phyloP scores from a whole-genome alignment of 2,797 vertebrate genomes.

The Selene dorsalis region DNA sequence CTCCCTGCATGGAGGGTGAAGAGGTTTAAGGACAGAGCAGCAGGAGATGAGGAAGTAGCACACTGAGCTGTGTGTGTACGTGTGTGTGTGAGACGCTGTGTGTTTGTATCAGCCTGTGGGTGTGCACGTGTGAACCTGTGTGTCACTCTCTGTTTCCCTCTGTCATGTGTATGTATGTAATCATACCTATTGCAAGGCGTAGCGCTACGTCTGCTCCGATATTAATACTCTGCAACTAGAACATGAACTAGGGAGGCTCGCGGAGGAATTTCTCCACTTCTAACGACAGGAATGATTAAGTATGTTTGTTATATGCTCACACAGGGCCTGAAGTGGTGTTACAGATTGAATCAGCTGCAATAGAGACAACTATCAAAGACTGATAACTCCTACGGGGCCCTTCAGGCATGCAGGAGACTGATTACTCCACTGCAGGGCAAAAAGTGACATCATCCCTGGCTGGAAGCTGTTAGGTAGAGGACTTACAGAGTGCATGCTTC shows the following conservation, averaged over 20 bases:
- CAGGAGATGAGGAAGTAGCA: slow-evolving; percentile 85
- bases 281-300: slow-evolving; percentile 73
- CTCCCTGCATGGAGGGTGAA: slow-evolving; percentile 81
- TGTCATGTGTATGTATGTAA: slow-evolving; percentile 60
- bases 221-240: slow-evolving; percentile 70
- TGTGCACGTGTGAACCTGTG: slow-evolving; percentile 40
- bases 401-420: slow-evolving; percentile 78
- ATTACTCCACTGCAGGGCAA: slow-evolving; percentile 81
- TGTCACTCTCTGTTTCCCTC: slow-evolving; percentile 37
- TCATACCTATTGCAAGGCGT: slow-evolving; percentile 64
- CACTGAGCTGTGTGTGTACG: slow-evolving; percentile 72
- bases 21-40: slow-evolving; percentile 84
- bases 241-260: slow-evolving; percentile 59
- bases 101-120: slow-evolving; percentile 58
- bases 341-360: slow-evolving; percentile 76
- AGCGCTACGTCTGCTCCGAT: slow-evolving; percentile 72
- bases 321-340: slow-evolving; percentile 72
- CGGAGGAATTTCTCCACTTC: slow-evolving; percentile 60
- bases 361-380: slow-evolving; percentile 79
- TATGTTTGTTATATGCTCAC: slow-evolving; percentile 72
- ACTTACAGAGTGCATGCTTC: slow-evolving; percentile 55
- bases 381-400: slow-evolving; percentile 81
- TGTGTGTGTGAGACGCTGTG: slow-evolving; percentile 48
- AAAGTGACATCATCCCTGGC: slow-evolving; percentile 82
- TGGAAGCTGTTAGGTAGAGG: slow-evolving; percentile 74